Percentiles rank a stretch among this genome's conserved stretches.
phyloP scores from a whole-genome alignment of 2,113 vertebrate species.

The Okapia johnstoni region DNA sequence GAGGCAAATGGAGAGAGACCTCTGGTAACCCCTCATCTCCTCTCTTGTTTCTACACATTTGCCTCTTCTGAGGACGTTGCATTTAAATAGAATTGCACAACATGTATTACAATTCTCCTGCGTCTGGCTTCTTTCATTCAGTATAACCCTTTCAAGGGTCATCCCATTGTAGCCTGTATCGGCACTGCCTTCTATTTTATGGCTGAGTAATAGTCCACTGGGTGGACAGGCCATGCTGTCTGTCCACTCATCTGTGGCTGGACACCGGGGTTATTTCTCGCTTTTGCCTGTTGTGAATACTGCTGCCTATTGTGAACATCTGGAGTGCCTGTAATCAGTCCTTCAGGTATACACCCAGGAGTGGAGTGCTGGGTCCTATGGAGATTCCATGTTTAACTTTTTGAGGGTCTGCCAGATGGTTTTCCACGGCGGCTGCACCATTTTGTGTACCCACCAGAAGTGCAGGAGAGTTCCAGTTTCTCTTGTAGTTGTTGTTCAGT shows the following conservation, averaged over 20 bases:
- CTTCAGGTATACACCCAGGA: neutral
- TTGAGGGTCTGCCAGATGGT: neutral
- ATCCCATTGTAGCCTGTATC: accelerated
- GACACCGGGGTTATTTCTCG: neutral
- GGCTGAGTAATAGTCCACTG: neutral
- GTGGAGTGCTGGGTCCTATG: neutral
- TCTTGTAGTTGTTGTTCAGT: neutral
- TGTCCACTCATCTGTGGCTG: accelerated
- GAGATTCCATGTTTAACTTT: neutral
- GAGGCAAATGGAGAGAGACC: neutral
- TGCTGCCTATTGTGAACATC: neutral
- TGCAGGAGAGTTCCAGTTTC: neutral
- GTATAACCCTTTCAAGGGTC: neutral
- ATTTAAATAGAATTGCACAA: accelerated
- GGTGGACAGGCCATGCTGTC: accelerated
- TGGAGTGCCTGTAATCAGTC: neutral
- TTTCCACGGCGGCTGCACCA: accelerated
- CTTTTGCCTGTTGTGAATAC: neutral
- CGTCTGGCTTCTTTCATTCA: neutral
- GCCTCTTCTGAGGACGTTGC: neutral
- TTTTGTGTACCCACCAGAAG: neutral
- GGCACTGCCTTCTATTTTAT: neutral
- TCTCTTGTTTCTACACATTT: neutral
- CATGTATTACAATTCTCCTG: accelerated
- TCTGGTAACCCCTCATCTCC: neutral